Evolutionary conservation across 1,140 invertebrate species (phyloP).

Genomic region (Metopolophium dirhodum): DNA sequence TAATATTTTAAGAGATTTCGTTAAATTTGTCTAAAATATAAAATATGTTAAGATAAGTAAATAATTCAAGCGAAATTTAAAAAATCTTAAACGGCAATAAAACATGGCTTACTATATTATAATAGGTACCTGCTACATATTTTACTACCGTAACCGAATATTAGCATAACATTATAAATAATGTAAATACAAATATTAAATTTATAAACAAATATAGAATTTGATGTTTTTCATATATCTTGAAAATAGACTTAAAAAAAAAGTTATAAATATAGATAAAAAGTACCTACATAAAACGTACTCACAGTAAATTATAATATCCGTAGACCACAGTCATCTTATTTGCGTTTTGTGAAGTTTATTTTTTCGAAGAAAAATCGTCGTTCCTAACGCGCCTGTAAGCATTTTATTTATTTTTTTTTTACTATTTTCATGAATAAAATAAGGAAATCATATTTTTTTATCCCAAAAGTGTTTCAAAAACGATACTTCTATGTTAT

Average conservation of each 20-base stretch:
- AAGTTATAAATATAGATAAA: background rate
- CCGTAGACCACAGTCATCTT: background rate
- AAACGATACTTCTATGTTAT: background rate
- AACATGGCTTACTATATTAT: no score
- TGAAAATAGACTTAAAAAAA: background rate
- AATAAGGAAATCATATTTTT: background rate
- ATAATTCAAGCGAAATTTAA: background rate
- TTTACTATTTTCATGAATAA: background rate
- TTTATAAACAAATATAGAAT: background rate
- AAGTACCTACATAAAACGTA: background rate
- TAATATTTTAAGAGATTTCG: background rate
- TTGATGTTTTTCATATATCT: background rate
- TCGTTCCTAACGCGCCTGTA: background rate
- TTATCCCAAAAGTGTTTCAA: background rate
- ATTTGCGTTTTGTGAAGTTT: background rate
- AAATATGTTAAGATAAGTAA: background rate
- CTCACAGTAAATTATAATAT: constrained; percentile 4
- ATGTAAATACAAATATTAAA: background rate
- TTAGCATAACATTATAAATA: background rate
- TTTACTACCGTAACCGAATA: background rate
- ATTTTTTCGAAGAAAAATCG: constrained; percentile 4
- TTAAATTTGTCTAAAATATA: no score
- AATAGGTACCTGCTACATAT: background rate
- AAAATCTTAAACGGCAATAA: no score
- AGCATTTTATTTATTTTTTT: background rate